Conservation (phyloP, 1,140 invertebrate species). For the Paralvinella palmiformis region DNA sequence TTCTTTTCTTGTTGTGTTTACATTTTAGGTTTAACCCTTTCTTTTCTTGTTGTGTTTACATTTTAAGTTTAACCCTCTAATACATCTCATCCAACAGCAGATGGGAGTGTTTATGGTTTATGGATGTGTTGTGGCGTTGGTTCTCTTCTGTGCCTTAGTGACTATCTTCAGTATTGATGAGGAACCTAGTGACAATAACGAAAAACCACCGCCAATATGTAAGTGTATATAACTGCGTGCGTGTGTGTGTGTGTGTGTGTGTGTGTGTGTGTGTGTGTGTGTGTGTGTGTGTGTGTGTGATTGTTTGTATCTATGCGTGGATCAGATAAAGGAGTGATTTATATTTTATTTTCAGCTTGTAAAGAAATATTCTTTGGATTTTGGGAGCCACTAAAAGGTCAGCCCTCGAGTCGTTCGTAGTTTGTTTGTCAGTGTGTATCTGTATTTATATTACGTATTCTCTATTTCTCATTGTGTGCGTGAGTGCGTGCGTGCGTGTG, state of each 20-base stretch:
- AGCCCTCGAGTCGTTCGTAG: background rate
- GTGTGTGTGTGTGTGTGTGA: too few species aligned
- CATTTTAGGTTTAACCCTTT: too few species aligned
- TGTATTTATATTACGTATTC: background rate
- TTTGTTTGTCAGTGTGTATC: background rate
- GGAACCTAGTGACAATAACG: background rate
- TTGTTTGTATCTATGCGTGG: background rate
- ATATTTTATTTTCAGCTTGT: conserved; percentile 31
- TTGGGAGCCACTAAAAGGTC: conserved; percentile 44
- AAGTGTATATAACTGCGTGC: too few species aligned
- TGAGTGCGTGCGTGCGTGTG: too few species aligned
- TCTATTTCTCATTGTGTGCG: too few species aligned
- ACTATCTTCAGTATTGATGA: background rate
- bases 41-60: too few species aligned
- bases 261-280: too few species aligned
- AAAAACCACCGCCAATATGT: background rate
- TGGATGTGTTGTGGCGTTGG: background rate
- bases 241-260: background rate
- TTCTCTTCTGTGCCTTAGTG: background rate
- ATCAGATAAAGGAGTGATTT: background rate
- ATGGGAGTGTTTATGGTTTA: background rate
- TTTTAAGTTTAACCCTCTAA: too few species aligned
- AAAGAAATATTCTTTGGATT: conserved; percentile 34
- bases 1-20: too few species aligned
- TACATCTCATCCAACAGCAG: too few species aligned